These are phyloP conservation scores for Casuarius casuarius DNA, from an alignment of 2,113 vertebrate genomes.

Conservation along the genomic window DNA sequence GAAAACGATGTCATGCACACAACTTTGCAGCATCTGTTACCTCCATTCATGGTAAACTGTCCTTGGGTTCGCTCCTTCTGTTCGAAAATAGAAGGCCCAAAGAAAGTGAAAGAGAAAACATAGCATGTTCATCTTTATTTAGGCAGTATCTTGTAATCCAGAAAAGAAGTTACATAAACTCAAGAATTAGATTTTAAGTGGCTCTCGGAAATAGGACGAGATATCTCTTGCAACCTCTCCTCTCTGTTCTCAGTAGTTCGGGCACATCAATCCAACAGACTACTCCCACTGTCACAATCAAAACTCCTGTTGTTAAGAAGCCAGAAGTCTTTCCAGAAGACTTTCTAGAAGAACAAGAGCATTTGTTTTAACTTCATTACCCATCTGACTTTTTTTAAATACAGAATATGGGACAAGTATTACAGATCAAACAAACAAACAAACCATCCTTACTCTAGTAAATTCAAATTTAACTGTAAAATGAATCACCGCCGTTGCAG, in stretches of 20 bases:
- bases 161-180: not conserved
- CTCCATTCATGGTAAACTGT: not conserved
- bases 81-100: constrained; percentile 15
- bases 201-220: not conserved
- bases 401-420: not conserved
- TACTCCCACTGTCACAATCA: not conserved
- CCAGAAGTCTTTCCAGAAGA: not conserved
- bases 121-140: not conserved
- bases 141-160: not conserved
- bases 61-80: not conserved
- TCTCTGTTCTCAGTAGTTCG: not conserved
- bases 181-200: not conserved
- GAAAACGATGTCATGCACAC: not conserved
- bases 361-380: not conserved
- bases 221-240: not conserved
- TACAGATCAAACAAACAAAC: accelerated
- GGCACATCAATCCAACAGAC: not conserved
- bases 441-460: not conserved
- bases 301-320: not conserved
- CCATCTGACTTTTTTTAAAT: not conserved
- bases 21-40: not conserved
- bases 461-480: not conserved
- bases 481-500: not conserved
- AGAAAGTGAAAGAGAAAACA: not conserved
- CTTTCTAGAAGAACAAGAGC: not conserved